Base-by-base conservation (phyloP, 1,140 invertebrate genomes). In the Eriosoma lanigerum region DNA sequence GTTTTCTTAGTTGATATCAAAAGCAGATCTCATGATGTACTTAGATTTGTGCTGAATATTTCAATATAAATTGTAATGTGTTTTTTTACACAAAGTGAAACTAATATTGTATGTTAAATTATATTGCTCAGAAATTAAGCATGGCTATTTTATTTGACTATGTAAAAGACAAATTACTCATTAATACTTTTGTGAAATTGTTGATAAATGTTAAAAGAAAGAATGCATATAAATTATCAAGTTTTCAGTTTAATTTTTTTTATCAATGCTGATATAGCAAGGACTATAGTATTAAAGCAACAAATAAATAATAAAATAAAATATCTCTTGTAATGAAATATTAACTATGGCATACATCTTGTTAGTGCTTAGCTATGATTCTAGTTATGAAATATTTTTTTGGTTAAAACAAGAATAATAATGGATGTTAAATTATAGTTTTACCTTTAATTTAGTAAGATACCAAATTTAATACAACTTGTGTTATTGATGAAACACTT, bases 21-120 rank as follows among this genome's bases (percentile, higher is more conserved):
- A 38, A 38, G 29, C 38, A 32, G 72, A 76, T 76, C 72, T 76
- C 72, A 76, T 58, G n/a, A 26, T 76, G 52, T 76, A 76, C 72
- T 76, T 76, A 76, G 2, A 21, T 58, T 21, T 76, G n/a, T 44
- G 72, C 50, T 24, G 1, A 72, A 50, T 24, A 5, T 52, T 72
- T 72, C 24, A 50, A 50, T 6, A 19, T 72, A 50, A 29, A 26
- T 32, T 72, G 19, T 26, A 2, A 50, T 26, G 1, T 50, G 3
- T 72, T 29, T 50, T 72, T 72, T 52, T 58, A 76, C 38, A 24
- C 1, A 21, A 15, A n/a, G 38, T 1, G n/a, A 44, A 19, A 66
- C 9, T 68, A 26, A 54, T 29, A 32, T 15, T 48, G 26, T 70
- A 10, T 50, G 19, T 21, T 26, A 24, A 3, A 19, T 38, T 4